Base-by-base conservation (phyloP, 2,113 vertebrate genomes). In the Syngnathus floridae region DNA sequence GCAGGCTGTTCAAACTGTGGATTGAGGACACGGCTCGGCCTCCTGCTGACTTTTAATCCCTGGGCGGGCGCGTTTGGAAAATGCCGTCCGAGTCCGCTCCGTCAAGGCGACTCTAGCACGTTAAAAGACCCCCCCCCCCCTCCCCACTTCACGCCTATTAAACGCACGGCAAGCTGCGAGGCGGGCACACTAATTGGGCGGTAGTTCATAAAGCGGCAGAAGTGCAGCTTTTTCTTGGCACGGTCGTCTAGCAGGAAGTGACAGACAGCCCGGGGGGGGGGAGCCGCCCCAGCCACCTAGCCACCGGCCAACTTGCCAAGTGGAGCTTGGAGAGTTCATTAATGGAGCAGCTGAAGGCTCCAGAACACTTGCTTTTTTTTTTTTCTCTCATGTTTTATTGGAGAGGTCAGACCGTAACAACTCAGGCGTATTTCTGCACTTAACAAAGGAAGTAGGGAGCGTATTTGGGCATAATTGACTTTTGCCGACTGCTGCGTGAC, bases 121-220 rank as follows among this genome's bases (percentile, higher is more conserved):
- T 79, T 21, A 84, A 84, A 81, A 69, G 26, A 31, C 1, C 26
- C 26, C 26, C 26, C 26, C 26, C 26, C 26, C 26, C 26, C 26
- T 2, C 26, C 26, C 3, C 26, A 31, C 26, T 31, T 31, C 26
- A 3, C 40, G 9, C 8, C 76, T 73, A 81, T 86, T 85, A 83
- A 76, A 72, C 69, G 6, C 56, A 69, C 69, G 73, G 71, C 0
- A 75, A 84, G 81, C 82, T 81, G 81, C 75, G 81, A 75, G 79
- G 69, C 75, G 81, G 72, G 73, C 66, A 75, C 84, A 78, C 87
- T 85, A 86, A 88, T 87, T 86, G 87, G 74, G 72, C 76, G 43
- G 73, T 72, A 35, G 77, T 80, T 83, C 81, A 78, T 86, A 76
- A 66, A 66, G 74, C 21, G n/a, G 37, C 26, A 62, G 31, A 13